Evolutionary conservation across 2,113 vertebrate genomes (phyloP), one percentile per base, ranked within the genome.

Genomic region (Gavialis gangeticus): DNA sequence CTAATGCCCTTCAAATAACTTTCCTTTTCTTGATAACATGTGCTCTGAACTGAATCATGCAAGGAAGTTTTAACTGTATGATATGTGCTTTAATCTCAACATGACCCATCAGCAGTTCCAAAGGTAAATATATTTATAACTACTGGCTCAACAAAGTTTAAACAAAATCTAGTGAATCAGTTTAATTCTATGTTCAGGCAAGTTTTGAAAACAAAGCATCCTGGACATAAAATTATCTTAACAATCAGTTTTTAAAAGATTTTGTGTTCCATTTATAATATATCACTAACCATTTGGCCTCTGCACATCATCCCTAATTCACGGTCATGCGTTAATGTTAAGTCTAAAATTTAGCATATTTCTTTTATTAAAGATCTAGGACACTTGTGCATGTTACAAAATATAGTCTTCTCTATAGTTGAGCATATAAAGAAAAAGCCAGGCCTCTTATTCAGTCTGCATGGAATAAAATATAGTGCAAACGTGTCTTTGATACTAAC

Each of bases 71-170:
- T 62, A 94, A 34, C 30, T 84, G 75, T 27, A n/a, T 60, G 37
- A 95, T 91, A 89, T 83, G 28, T 60, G 59, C 14, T 16, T 34
- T 89, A 77, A 96, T 92, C 60, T 94, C 64, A 87, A n/a, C 64
- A 77, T 79, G 91, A 77, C 56, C 60, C 69, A 88, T 79, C 0
- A 1, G 56, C 2, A 94, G 60, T 79, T 90, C 56, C 63, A 59
- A 12, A 73, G 56, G 19, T 89, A 92, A 89, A 80, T 89, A 54
- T 83, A 5, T 30, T 89, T 85, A 69, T 76, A 56, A 73, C 10
- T 86, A 85, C 58, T 28, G 16, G 16, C n/a, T 85, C 67, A 88
- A 64, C 69, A 91, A 89, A 94, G 87, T 11, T 69, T 46, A 18
- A 75, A 93, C 73, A 34, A 30, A 30, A 30, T 14, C 83, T 69